These are phyloP conservation scores for Muricea muricata DNA, from an alignment of 92 coral and sea anemone species.

Conservation along the genomic window DNA sequence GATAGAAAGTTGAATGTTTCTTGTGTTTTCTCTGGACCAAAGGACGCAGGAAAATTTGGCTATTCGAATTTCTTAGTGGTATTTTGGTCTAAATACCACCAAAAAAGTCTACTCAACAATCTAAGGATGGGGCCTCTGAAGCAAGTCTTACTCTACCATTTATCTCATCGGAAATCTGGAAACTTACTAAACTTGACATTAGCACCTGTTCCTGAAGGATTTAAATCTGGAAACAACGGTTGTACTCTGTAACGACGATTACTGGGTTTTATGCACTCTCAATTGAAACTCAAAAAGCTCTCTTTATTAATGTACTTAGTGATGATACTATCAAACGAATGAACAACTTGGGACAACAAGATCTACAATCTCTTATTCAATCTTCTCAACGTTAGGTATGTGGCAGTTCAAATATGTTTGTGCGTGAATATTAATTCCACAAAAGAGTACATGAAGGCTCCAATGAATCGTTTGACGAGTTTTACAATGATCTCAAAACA, in stretches of 20 bases:
- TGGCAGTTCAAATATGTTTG: constrained; percentile 39
- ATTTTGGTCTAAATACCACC: not conserved
- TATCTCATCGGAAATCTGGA: constrained; percentile 15
- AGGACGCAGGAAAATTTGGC: not conserved
- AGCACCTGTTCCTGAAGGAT: constrained; percentile 28
- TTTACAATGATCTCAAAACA: constrained; percentile 44
- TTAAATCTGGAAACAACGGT: constrained; percentile 44
- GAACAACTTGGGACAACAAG: constrained; percentile 13
- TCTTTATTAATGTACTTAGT: constrained; percentile 38
- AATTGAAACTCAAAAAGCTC: constrained; percentile 30
- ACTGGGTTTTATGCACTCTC: constrained; percentile 24
- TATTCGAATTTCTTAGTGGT: not conserved
- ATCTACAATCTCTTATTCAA: constrained; percentile 15
- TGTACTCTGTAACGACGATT: constrained; percentile 32
- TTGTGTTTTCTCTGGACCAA: not conserved
- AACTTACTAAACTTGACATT: constrained; percentile 11
- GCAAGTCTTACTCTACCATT: not conserved
- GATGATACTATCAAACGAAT: constrained; percentile 36
- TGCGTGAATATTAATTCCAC: constrained; percentile 27
- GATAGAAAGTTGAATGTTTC: not conserved
- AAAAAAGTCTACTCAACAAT: too few relatives aligned
- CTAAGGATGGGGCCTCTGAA: too few relatives aligned
- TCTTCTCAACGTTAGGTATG: constrained; percentile 39
- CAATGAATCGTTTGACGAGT: constrained; percentile 27
- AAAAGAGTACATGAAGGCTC: constrained; percentile 22